These are phyloP conservation scores for Ptilonorhynchus violaceus DNA, from an alignment of 2,113 vertebrate species.

Conservation along the genomic window DNA sequence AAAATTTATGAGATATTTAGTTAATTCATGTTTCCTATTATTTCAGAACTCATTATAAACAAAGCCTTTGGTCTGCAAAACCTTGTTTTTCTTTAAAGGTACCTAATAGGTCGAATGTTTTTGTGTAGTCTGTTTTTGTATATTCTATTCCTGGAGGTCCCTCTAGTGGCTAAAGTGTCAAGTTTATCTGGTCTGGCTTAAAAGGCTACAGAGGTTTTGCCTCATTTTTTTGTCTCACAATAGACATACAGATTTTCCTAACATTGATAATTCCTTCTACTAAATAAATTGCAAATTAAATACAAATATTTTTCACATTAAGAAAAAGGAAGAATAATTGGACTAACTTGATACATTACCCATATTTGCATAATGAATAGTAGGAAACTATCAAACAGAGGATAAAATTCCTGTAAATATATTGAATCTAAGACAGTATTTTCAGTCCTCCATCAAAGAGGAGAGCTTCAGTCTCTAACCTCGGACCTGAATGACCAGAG, in stretches of 20 bases:
- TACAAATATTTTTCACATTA: neutral
- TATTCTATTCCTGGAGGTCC: constrained; percentile 53
- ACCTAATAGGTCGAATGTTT: neutral
- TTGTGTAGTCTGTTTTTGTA: neutral
- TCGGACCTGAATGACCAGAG: neutral
- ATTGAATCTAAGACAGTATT: neutral
- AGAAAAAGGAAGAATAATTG: neutral
- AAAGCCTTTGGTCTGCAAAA: neutral
- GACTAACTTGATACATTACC: neutral
- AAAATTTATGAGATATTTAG: neutral
- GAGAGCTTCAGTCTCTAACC: neutral
- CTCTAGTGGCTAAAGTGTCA: constrained; percentile 47
- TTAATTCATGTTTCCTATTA: neutral
- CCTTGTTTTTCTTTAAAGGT: neutral
- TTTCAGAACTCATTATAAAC: neutral
- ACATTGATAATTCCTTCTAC: neutral
- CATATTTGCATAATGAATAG: neutral
- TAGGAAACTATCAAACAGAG: neutral
- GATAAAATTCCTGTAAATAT: neutral
- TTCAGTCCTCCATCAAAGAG: neutral
- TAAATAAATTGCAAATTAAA: neutral
- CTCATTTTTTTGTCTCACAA: neutral
- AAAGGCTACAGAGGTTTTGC: neutral
- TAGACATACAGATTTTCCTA: neutral
- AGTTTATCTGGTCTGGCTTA: neutral